Base-by-base conservation (phyloP, 53 echinoderm and acorn worm species). In the Astropecten irregularis region DNA sequence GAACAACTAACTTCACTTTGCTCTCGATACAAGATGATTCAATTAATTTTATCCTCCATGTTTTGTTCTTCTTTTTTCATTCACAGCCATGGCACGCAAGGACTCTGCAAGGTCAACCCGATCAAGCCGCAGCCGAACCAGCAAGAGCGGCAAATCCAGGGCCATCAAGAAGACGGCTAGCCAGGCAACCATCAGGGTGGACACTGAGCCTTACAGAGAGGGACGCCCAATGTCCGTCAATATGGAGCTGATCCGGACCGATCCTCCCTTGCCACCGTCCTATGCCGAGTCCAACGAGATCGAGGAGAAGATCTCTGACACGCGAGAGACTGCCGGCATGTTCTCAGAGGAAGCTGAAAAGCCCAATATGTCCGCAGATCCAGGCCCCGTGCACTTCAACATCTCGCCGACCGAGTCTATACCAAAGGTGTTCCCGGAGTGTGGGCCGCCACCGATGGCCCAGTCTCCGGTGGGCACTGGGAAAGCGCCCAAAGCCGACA, bases 231-330 rank as follows among this genome's bases (percentile, higher is more conserved):
- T 95, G 57, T 91, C 95, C 13, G 91, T 95, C 64, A 92, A 95
- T 72, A 92, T 87, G 56, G 95, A 95, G 56, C 81, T 95, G 21
- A 91, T 89, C 57, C 65, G 89, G 11, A 69, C 59, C 14, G 86
- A 89, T 1, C 81, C 81, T 15, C 89, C 91, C 9, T 60, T 95
- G 51, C 95, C 92, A 28, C 95, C 95, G 1, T 89, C 95, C 20
- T 95, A 95, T 83, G 90, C 84, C 40, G 95, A 95, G 74, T 91
- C 95, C 11, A 95, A 90, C 70, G 92, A 92, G 48, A 89, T 95
- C 70, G 92, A 87, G 19, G 95, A 90, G 16, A 69, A 69, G 26
- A 40, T 89, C 34, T 88, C 89, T 0, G 95, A 92, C 47, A 85
- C 79, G 2, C 79, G 62, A 11, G 79, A 79, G 37, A 42, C 46